A percentile compares a stretch with the other conserved stretches of the same genome.
phyloP scores from a whole-genome alignment of 2,888 invertebrate genomes.

The Andrena minutula region DNA sequence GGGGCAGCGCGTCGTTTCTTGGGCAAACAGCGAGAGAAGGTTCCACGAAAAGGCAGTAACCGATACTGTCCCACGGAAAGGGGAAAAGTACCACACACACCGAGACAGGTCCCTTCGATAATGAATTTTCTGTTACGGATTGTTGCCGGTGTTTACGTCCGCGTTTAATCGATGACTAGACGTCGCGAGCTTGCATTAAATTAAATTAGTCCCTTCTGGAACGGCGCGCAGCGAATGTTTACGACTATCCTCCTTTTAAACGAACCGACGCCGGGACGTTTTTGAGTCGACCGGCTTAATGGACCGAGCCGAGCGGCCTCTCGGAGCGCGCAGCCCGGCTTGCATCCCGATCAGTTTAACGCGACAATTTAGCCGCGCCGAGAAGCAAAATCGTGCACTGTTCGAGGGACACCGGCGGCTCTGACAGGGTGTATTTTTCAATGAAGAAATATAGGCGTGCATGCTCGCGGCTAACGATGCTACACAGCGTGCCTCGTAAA shows the following conservation, averaged over 20 bases:
- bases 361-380: not conserved
- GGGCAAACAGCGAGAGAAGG: constrained; percentile 44
- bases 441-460: constrained; percentile 33
- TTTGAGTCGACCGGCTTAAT: too few species aligned
- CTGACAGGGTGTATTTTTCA: constrained; percentile 9
- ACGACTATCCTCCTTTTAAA: not conserved
- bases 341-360: not conserved
- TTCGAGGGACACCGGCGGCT: not conserved
- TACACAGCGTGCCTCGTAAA: constrained; percentile 19
- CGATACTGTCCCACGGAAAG: constrained; percentile 35
- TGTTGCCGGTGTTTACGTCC: constrained; percentile 10
- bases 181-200: not conserved
- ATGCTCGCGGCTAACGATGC: constrained; percentile 2
- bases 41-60: constrained; percentile 54
- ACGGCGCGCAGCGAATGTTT: too few species aligned
- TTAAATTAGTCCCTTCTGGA: not conserved
- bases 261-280: not conserved
- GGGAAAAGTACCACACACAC: constrained; percentile 5
- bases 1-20: constrained; percentile 4
- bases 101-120: constrained; percentile 4
- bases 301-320: too few species aligned
- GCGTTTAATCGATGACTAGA: constrained; percentile 22
- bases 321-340: not conserved
- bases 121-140: constrained; percentile 21
- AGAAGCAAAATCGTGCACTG: constrained; percentile 1